Conservation (phyloP, 2,113 vertebrate genomes). For the Entelurus aequoreus region DNA sequence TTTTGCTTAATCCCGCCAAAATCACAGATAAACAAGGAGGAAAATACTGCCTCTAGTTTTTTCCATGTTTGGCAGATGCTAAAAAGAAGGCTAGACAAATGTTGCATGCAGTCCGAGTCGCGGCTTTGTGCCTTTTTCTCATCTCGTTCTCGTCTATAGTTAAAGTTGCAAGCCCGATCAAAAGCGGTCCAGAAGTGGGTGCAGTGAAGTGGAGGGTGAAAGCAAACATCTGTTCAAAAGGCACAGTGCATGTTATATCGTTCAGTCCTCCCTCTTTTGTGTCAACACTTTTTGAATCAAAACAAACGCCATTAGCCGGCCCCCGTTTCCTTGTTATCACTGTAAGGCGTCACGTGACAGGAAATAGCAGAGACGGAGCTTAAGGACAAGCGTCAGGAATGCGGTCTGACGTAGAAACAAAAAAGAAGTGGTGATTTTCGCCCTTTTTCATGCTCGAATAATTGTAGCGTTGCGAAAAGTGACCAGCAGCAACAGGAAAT, state of each 20-base stretch:
- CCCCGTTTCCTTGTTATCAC: not conserved
- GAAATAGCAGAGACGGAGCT: not conserved
- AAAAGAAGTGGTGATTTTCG: too few species aligned
- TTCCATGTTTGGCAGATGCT: not conserved
- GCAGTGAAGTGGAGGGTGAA: not conserved
- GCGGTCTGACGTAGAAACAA: not conserved
- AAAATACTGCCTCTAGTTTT: not conserved
- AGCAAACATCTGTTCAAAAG: not conserved
- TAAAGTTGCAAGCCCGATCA: too few species aligned
- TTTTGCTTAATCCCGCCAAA: not conserved
- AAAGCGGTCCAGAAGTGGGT: not conserved
- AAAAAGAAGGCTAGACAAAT: not conserved
- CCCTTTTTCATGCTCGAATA: too few species aligned
- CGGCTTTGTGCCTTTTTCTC: not conserved
- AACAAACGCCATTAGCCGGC: not conserved
- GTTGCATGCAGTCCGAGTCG: not conserved
- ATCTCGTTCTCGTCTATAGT: not conserved
- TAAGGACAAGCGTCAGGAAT: conserved; percentile 2
- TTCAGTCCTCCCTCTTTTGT: not conserved
- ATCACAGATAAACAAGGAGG: not conserved
- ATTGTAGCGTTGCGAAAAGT: too few species aligned
- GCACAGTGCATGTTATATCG: not conserved
- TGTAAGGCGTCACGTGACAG: conserved; percentile 1
- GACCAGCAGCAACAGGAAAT: too few species aligned
- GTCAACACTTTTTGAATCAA: not conserved